Base-by-base conservation (phyloP, 2,888 invertebrate species). In the Tenthredo notha region DNA sequence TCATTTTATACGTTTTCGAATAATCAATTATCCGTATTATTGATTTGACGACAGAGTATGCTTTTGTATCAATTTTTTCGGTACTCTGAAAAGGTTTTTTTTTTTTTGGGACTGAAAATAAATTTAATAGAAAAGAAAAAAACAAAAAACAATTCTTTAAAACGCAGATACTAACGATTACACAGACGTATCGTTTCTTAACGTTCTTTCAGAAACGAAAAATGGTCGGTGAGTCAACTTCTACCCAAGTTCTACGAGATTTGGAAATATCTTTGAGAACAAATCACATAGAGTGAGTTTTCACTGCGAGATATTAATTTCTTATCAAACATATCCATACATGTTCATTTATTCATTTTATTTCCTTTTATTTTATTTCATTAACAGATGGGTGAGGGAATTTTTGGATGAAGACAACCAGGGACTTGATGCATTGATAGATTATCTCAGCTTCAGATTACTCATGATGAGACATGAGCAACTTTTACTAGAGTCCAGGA, bases 261-360 rank as follows among this genome's bases (percentile, higher is more conserved):
- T 95, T 99, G 94, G 99, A 99, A 95, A 99, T 99, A 93, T 99
- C 99, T 74, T 95, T 99, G 91, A 96, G 99, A 92, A 99, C 99
- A 88, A 99, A 99, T 95, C 98, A 98, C 94, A 99, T 99, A 93
- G 99, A 99, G 98, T 98, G 94, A 84, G 72, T 74, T 21, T 84
- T 29, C n/a, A 25, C 25, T 18, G 21, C 25, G 1, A 54, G 10
- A 29, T 10, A n/a, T 54, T 29, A 12, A 74, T 21, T 74, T 40
- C 43, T 47, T 0, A 10, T 21, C 40, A 7, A 43, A 7, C 12
- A 6, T 74, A 7, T 74, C 12, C 18, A 21, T 21, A 1, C 18
- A 18, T 50, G 4, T 50, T 50, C 12, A 77, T 29, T 61, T 40
- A 18, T 61, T 9, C 37, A 25, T 37, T 58, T 67, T n/a, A n/a